Base-by-base conservation (phyloP, 2,113 vertebrate species). In the Copsychus sechellarum region DNA sequence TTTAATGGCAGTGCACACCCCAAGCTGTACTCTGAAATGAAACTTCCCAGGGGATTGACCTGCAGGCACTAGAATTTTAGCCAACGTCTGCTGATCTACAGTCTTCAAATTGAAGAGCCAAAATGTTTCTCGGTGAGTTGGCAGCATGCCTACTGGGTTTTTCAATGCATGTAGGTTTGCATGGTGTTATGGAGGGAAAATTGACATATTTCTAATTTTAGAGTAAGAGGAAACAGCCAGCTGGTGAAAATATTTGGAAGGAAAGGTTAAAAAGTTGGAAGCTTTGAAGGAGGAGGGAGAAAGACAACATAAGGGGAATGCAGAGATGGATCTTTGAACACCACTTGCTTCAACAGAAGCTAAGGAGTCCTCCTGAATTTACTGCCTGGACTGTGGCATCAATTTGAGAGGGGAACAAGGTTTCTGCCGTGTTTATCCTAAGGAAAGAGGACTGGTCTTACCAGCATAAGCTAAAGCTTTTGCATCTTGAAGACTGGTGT, bases 351-450 rank as follows among this genome's bases (percentile, higher is more conserved):
- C 45, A 66, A 34, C 13, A 73, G 66, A 71, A 90, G 50, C 33
- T 72, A 2, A 1, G 2, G 28, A 82, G 16, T 34, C 8, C 45
- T 60, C n/a, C 53, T 77, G 25, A 62, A 17, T 65, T 24, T 48
- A 11, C 9, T 61, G 36, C 40, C 25, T 50, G 22, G 9, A 43
- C 13, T 0, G 0, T 1, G 4, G 71, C 51, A 28, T 73, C 1
- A 5, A 1, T 85, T 77, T 77, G 51, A 78, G 77, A 56, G 31
- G 24, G 16, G 10, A 83, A 14, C 0, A 24, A 43, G 43, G 10
- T 47, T 92, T 70, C 34, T 1, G 1, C 18, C 86, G 5, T 74
- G 26, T 61, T 92, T 77, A 36, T 73, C 21, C 21, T 3, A 2
- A 48, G 33, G 17, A 47, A 70, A 2, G 67, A n/a, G 6, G 15